Evolutionary conservation across 2,888 invertebrate species (phyloP).

Genomic region (Volucella inflata): DNA sequence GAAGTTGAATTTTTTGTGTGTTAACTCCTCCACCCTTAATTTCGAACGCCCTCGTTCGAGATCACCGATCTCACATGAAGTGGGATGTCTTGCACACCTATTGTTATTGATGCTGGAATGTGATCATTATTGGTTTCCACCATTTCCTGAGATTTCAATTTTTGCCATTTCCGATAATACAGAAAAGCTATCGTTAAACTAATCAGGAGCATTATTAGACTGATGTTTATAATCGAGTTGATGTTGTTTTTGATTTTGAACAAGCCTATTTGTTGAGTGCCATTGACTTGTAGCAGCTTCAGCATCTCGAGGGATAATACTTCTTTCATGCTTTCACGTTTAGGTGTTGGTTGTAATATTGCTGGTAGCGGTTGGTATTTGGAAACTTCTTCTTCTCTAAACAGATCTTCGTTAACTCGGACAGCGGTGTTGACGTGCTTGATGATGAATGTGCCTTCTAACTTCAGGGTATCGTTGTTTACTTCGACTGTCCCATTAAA

Average conservation of each 20-base stretch:
- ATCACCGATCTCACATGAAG: too few species aligned
- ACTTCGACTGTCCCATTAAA: conserved; percentile 15
- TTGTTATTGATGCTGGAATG: too few species aligned
- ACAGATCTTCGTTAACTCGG: not conserved
- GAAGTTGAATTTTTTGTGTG: too few species aligned
- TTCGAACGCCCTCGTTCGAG: too few species aligned
- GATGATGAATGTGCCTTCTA: not conserved
- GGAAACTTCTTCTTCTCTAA: conserved; percentile 15
- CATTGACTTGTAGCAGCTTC: too few species aligned
- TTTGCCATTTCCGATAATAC: not conserved
- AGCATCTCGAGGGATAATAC: not conserved
- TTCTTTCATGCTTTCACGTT: conserved; percentile 6
- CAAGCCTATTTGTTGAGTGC: not conserved
- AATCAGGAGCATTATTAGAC: not conserved
- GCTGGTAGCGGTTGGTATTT: conserved; percentile 50
- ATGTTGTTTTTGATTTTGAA: not conserved
- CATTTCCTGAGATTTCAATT: not conserved
- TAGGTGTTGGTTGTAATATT: conserved; percentile 52
- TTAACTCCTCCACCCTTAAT: too few species aligned
- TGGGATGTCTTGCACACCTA: too few species aligned
- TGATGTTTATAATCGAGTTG: conserved; percentile 1
- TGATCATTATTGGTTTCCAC: too few species aligned
- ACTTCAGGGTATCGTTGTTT: too few species aligned
- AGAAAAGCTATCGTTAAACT: not conserved
- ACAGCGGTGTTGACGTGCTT: not conserved